Evolutionary conservation across 1,140 invertebrate species (phyloP), one percentile per base, ranked within the genome.

Genomic region (Penaeus indicus): DNA sequence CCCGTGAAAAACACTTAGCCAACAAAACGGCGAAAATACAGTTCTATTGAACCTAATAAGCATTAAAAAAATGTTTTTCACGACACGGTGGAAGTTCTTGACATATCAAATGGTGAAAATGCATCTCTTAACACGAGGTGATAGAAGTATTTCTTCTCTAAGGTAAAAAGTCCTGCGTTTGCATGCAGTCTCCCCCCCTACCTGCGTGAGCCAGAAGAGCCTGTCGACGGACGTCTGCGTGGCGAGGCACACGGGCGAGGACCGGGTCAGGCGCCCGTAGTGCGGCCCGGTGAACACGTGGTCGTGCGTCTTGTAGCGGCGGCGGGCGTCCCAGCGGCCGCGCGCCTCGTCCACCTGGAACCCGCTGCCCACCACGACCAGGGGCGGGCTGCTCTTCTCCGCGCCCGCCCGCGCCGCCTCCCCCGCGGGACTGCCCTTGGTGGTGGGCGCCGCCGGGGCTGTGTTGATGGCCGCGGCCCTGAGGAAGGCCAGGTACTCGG

Each of bases 201-300:
- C 86, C 72, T 90, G 90, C 0, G 96, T 94, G 10, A 99, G 90
- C 42, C 96, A 96, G 81, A 95, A 94, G 4, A 98, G 92, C 80
- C 96, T 95, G 90, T 98, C 97, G 32, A 97, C 93, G 0, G 97
- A 97, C 86, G 95, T 96, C 92, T 97, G 97, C 0, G 97, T 97
- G 0, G 97, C 97, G 27, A 98, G 92, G 90, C 96, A 97, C 11
- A 97, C 96, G 38, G 93, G 93, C 84, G 94, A 94, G 4, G 25
- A 16, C 16, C 67, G 27, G 3, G 83, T 82, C 63, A 90, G 77
- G 5, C 19, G 7, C 3, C 21, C 21, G 47, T 89, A 90, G 22
- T 84, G 47, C 0, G 87, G 90, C 0, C 96, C 96, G 0, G 95
- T 94, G 1, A 96, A 91, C 0, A 95, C 95, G 90, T 95, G 95